phyloP scores from a whole-genome alignment of 2,888 invertebrate species.

The Cosmorhoe ocellata region DNA sequence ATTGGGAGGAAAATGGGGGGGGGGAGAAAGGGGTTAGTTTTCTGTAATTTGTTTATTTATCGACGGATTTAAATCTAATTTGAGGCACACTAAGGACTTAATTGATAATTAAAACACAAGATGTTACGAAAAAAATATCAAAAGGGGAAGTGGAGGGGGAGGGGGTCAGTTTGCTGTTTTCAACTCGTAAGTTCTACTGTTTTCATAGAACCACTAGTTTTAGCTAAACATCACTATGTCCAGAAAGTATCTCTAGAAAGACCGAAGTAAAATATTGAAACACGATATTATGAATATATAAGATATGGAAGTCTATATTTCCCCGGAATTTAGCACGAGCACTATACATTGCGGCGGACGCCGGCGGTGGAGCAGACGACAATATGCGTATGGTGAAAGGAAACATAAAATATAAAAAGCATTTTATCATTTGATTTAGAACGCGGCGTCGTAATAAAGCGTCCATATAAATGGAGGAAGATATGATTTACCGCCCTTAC shows the following conservation, averaged over 20 bases:
- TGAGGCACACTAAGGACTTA: too few relatives aligned
- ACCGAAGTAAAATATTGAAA: background rate
- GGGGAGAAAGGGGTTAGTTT: too few relatives aligned
- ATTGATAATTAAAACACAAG: too few relatives aligned
- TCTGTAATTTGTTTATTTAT: too few relatives aligned
- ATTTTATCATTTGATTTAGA: conserved; percentile 82
- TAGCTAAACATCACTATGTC: too few relatives aligned
- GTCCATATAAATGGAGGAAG: conserved; percentile 79
- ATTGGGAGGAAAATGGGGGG: too few relatives aligned
- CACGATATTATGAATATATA: conserved; percentile 17
- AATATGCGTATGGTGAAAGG: conserved; percentile 70
- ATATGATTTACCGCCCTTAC: conserved; percentile 75
- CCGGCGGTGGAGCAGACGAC: conserved; percentile 53
- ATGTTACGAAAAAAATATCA: too few relatives aligned
- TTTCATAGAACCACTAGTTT: too few relatives aligned
- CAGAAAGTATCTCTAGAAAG: background rate
- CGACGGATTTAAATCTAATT: too few relatives aligned
- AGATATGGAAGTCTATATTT: conserved; percentile 6
- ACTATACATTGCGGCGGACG: conserved; percentile 36
- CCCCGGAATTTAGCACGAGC: conserved; percentile 11
- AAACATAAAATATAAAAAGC: conserved; percentile 79
- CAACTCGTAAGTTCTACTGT: too few relatives aligned
- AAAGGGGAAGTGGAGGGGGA: too few relatives aligned
- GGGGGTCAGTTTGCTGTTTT: too few relatives aligned
- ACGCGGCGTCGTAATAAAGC: conserved; percentile 78